Evolutionary conservation across 2,888 invertebrate genomes (phyloP).

Genomic region (Nebria brevicollis): DNA sequence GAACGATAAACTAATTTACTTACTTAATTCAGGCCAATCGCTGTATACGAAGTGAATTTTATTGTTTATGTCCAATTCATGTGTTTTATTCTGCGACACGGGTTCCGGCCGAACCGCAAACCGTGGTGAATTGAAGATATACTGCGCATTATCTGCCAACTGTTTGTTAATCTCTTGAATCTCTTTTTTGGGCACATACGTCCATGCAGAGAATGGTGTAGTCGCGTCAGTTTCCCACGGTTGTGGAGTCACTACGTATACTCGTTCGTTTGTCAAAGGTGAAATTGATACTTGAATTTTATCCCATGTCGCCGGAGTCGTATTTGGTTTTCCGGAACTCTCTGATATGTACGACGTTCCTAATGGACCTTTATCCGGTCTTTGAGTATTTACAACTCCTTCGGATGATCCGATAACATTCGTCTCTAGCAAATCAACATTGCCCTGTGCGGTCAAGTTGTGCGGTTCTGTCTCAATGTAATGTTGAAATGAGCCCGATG

Average conservation of each 20-base stretch:
- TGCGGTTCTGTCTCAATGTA: slow-evolving; percentile 54
- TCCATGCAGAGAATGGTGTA: slow-evolving; percentile 55
- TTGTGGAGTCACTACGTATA: slow-evolving; percentile 85
- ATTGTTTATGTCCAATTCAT: slow-evolving; percentile 29
- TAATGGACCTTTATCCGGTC: slow-evolving; percentile 50
- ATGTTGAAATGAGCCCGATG: slow-evolving; percentile 30
- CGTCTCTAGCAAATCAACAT: slow-evolving; percentile 56
- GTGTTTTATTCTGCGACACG: slow-evolving; percentile 38
- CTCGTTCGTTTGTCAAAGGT: slow-evolving; percentile 80
- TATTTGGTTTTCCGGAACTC: slow-evolving; percentile 59
- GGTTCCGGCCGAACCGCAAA: slow-evolving; percentile 50
- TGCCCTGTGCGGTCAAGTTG: slow-evolving; percentile 50
- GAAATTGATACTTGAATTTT: slow-evolving; percentile 76
- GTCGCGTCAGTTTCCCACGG: slow-evolving; percentile 64
- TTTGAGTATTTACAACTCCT: slow-evolving; percentile 45
- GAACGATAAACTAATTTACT: slow-evolving; percentile 52
- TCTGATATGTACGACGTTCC: slow-evolving; percentile 64
- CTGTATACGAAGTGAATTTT: slow-evolving; percentile 56
- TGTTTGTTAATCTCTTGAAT: slow-evolving; percentile 61
- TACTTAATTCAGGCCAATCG: slow-evolving; percentile 64
- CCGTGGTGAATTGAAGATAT: slow-evolving; percentile 63
- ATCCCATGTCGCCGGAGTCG: slow-evolving; percentile 71
- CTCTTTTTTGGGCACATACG: slow-evolving; percentile 57
- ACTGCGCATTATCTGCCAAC: slow-evolving; percentile 56
- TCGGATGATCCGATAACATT: slow-evolving; percentile 47